Evolutionary conservation across 1,140 invertebrate species (phyloP).

Genomic region (Tetragonula clypearis): DNA sequence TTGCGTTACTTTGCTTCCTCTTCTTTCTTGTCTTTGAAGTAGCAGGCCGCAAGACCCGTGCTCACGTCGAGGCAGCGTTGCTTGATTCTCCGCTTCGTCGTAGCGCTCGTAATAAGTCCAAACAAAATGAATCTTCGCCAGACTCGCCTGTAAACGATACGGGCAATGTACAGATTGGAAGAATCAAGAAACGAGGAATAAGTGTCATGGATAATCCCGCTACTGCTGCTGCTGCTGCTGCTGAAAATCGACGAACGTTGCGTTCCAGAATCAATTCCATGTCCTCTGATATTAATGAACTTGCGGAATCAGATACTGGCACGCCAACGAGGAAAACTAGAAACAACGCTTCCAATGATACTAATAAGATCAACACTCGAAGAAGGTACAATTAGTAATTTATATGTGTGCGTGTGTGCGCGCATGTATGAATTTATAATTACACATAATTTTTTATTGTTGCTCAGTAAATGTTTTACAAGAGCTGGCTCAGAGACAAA

Average conservation of each 20-base stretch:
- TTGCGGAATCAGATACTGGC: slow-evolving; percentile 47
- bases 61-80: neutral
- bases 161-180: slow-evolving; percentile 14
- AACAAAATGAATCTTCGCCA: slow-evolving; percentile 57
- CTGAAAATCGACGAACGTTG: slow-evolving; percentile 46
- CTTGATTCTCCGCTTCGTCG: slow-evolving; percentile 68
- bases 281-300: slow-evolving; percentile 64
- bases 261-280: slow-evolving; percentile 64
- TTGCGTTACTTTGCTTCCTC: neutral
- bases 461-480: slow-evolving; percentile 47
- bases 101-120: slow-evolving; percentile 63
- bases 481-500: slow-evolving; percentile 73
- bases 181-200: slow-evolving; percentile 43
- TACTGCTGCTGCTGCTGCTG: slow-evolving; percentile 11
- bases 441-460: neutral
- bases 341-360: slow-evolving; percentile 6
- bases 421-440: neutral
- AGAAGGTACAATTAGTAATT: slow-evolving; percentile 47
- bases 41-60: slow-evolving; percentile 49
- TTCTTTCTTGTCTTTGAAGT: slow-evolving; percentile 10
- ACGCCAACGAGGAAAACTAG: slow-evolving; percentile 44
- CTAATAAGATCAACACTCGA: slow-evolving; percentile 46
- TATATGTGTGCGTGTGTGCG: neutral
- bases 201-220: slow-evolving; percentile 41
- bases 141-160: slow-evolving; percentile 57